Conservation (phyloP, 2,797 vertebrate genomes). For the Craterocephalus amniculus region DNA sequence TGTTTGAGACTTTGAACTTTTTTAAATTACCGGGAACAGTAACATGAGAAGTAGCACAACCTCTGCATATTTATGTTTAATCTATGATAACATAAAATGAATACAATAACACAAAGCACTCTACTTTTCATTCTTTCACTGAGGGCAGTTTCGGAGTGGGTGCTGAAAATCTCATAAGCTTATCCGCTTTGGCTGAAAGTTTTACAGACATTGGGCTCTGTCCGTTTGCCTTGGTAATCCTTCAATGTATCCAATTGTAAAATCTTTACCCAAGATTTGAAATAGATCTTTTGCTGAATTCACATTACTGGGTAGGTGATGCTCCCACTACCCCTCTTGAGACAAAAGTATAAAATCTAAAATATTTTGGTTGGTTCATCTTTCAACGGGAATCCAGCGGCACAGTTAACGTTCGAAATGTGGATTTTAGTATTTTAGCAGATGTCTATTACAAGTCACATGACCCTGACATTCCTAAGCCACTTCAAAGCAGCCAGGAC, state of each 20-base stretch:
- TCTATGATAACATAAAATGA: neutral
- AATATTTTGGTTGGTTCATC: neutral
- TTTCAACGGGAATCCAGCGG: too few relatives aligned
- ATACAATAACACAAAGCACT: neutral
- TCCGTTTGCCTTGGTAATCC: constrained; percentile 40
- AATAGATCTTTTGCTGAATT: constrained; percentile 2
- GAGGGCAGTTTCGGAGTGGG: constrained; percentile 52
- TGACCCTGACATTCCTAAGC: constrained; percentile 62
- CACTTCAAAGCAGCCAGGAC: constrained; percentile 42
- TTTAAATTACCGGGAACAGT: constrained; percentile 16
- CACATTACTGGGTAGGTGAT: neutral
- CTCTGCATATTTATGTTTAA: neutral
- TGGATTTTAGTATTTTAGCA: constrained; percentile 32
- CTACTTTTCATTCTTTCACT: constrained; percentile 28
- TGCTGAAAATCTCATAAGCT: constrained; percentile 65
- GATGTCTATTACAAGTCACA: constrained; percentile 41
- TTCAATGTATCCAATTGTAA: constrained; percentile 16
- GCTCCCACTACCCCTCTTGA: neutral
- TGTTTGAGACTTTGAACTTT: constrained; percentile 34
- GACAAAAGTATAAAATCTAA: neutral
- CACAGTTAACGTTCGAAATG: too few relatives aligned
- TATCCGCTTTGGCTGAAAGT: constrained; percentile 63
- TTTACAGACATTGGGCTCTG: constrained; percentile 52
- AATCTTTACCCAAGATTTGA: constrained; percentile 41
- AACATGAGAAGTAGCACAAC: neutral